Base-by-base conservation (phyloP, 2,113 vertebrate genomes). In the Nestor notabilis region DNA sequence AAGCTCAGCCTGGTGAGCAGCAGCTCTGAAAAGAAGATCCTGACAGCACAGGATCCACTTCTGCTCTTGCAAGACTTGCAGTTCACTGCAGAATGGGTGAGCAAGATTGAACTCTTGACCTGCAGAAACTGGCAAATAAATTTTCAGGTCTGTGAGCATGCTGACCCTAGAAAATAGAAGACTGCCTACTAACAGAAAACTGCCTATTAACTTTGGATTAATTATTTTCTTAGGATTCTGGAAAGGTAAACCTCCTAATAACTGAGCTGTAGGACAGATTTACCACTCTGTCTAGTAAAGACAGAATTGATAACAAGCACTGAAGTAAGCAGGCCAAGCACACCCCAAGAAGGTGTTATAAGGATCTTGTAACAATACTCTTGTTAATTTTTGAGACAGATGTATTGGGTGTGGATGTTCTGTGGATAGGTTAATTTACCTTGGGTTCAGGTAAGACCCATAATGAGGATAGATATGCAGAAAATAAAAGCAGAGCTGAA, bases 351-450 rank as follows among this genome's bases (percentile, higher is more conserved):
- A 33, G 12, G 33, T 89, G 72, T 91, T 91, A 89, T 68, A 92
- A 84, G 69, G 82, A 85, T 91, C 65, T 70, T 58, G 55, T 82
- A 65, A 31, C 50, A 92, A 63, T 71, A 83, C 66, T 90, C 64
- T 43, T 71, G 37, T 49, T 93, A 78, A 49, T 89, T 85, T 96
- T 92, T 90, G 39, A 68, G 79, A 88, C 56, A 85, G 60, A 87
- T 82, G 37, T 68, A 66, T 43, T 75, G 61, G 43, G 64, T 21
- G 35, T 75, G 65, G 75, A 76, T 79, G 47, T 92, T 85, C 70
- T 92, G 41, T 60, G n/a, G 47, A 78, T 58, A 90, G 55, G 75
- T 84, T 82, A 79, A 89, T 85, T 87, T 95, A 68, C 8, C 16
- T 85, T 77, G 56, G 50, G 68, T 77, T 89, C 76, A 89, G 81